A percentile compares a stretch with the other conserved stretches of the same genome.
These are phyloP conservation scores for Macaria liturata DNA, from an alignment of 2,888 invertebrate species.

Conservation along the genomic window DNA sequence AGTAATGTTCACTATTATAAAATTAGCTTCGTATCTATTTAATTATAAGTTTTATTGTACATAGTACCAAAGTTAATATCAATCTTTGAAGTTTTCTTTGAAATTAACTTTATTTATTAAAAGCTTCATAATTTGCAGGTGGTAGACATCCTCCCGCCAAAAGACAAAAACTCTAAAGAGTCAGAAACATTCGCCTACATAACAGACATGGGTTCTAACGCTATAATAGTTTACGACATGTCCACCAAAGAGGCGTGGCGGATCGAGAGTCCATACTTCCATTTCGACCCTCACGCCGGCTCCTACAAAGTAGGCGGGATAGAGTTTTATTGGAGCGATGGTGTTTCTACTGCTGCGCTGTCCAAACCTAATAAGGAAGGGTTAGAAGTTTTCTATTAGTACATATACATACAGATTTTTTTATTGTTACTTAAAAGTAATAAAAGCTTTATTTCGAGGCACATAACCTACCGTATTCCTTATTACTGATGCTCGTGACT, in stretches of 20 bases:
- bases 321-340: slow-evolving; percentile 92
- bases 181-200: slow-evolving; percentile 87
- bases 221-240: slow-evolving; percentile 88
- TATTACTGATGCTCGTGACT: too few species aligned
- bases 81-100: too few species aligned
- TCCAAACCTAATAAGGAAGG: slow-evolving; percentile 74
- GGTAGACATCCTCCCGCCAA: slow-evolving; percentile 83
- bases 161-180: slow-evolving; percentile 67
- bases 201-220: slow-evolving; percentile 89
- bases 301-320: slow-evolving; percentile 88
- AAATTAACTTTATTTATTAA: too few species aligned
- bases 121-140: too few species aligned
- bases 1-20: too few species aligned
- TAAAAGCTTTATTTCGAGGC: too few species aligned
- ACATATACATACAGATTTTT: too few species aligned
- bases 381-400: slow-evolving; percentile 40
- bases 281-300: slow-evolving; percentile 89
- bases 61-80: too few species aligned
- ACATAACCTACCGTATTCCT: too few species aligned
- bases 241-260: slow-evolving; percentile 88
- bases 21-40: too few species aligned
- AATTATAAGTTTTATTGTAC: too few species aligned
- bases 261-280: slow-evolving; percentile 89
- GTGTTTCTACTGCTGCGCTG: slow-evolving; percentile 88
- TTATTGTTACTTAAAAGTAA: too few species aligned